Evolutionary conservation across 2,888 invertebrate species (phyloP).

Genomic region (Congeria kusceri): DNA sequence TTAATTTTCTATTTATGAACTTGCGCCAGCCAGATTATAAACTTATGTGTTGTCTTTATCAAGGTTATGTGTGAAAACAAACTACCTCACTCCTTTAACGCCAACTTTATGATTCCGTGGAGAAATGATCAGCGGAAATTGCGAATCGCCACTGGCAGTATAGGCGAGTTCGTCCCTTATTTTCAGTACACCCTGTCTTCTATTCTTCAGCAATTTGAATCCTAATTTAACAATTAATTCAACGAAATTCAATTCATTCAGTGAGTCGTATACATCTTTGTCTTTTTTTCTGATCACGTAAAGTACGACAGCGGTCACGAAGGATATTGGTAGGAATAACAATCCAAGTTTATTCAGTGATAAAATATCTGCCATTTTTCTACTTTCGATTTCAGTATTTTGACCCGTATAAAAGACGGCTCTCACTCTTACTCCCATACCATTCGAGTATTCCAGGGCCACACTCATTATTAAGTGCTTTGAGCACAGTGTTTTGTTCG

Average conservation of each 20-base stretch:
- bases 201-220: conserved; percentile 19
- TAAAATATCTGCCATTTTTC: neutral
- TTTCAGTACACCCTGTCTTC: conserved; percentile 32
- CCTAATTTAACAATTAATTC: conserved; percentile 31
- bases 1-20: too few species aligned
- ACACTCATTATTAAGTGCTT: too few species aligned
- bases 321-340: neutral
- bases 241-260: conserved; percentile 17
- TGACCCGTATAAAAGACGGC: conserved; percentile 7
- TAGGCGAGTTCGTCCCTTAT: conserved; percentile 40
- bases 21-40: too few species aligned
- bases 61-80: neutral
- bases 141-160: conserved; percentile 21
- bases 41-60: neutral
- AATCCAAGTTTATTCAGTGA: neutral
- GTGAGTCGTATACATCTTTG: conserved; percentile 12
- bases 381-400: conserved; percentile 23
- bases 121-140: conserved; percentile 28
- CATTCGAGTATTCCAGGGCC: too few species aligned
- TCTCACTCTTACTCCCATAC: neutral
- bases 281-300: conserved; percentile 19
- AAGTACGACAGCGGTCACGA: conserved; percentile 6
- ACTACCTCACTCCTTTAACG: conserved; percentile 37
- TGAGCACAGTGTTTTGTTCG: too few species aligned
- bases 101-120: conserved; percentile 39